These are phyloP conservation scores for Bradypodion ventrale DNA, from an alignment of 2,797 vertebrate genomes.

Conservation along the genomic window DNA sequence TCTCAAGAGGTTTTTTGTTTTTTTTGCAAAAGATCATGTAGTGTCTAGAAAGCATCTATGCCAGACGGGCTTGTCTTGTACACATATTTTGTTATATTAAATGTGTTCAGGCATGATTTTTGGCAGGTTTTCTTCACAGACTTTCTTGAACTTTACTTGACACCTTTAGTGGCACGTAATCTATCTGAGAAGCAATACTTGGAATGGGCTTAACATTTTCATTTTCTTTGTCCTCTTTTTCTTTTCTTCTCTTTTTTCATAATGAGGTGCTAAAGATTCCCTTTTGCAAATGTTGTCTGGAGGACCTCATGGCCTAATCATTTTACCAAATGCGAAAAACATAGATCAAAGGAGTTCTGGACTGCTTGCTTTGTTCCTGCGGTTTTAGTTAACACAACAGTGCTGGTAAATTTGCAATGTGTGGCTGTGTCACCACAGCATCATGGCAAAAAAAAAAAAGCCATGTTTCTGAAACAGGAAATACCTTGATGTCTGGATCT, in stretches of 20 bases:
- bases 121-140: slow-evolving; percentile 82
- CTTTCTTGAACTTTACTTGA: slow-evolving; percentile 92
- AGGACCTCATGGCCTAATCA: slow-evolving; percentile 52
- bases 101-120: slow-evolving; percentile 89
- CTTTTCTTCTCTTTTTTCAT: slow-evolving; percentile 57
- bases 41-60: slow-evolving; percentile 70
- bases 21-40: slow-evolving; percentile 74
- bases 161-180: slow-evolving; percentile 81
- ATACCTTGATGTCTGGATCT: not conserved
- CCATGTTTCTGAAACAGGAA: slow-evolving; percentile 27
- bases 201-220: slow-evolving; percentile 62
- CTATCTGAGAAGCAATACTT: slow-evolving; percentile 69
- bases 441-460: not conserved
- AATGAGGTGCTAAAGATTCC: slow-evolving; percentile 56
- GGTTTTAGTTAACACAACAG: not conserved
- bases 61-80: slow-evolving; percentile 73
- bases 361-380: slow-evolving; percentile 33
- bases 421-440: not conserved
- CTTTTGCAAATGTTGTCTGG: slow-evolving; percentile 66
- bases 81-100: slow-evolving; percentile 79
- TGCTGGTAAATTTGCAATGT: not conserved
- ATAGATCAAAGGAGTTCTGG: slow-evolving; percentile 27
- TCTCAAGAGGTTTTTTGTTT: too few species aligned
- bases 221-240: too few species aligned
- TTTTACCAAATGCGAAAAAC: slow-evolving; percentile 50